phyloP scores from a whole-genome alignment of 2,797 vertebrate genomes.

The Gymnoscopelus microlampas region DNA sequence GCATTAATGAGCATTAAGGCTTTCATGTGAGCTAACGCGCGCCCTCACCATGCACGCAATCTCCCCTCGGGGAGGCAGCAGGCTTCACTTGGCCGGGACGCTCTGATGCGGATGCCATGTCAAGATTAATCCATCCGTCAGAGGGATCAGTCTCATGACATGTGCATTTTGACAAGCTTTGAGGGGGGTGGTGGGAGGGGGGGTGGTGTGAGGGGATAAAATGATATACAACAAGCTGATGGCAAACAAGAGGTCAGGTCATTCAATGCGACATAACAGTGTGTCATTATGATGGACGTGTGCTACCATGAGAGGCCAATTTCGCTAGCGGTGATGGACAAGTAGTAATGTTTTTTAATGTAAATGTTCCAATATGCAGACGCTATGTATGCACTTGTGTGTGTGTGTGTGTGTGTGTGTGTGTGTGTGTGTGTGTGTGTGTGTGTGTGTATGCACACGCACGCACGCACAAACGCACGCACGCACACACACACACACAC shows the following conservation, averaged over 20 bases:
- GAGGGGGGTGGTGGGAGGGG: conserved; percentile 23
- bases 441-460: too few species aligned
- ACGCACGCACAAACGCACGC: too few species aligned
- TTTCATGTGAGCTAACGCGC: conserved; percentile 21
- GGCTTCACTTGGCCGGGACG: conserved; percentile 7
- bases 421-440: too few species aligned
- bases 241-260: conserved; percentile 30
- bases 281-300: conserved; percentile 21
- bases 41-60: background rate
- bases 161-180: conserved; percentile 42
- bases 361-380: too few species aligned
- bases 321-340: background rate
- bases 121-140: conserved; percentile 51
- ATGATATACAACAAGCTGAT: conserved; percentile 7
- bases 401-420: too few species aligned
- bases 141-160: conserved; percentile 19
- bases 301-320: background rate
- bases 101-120: conserved; percentile 42
- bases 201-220: conserved; percentile 32
- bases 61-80: background rate
- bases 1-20: conserved; percentile 18
- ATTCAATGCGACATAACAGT: conserved; percentile 28
- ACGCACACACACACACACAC: too few species aligned
- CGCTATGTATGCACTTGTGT: too few species aligned
- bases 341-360: too few species aligned